Percentiles rank a stretch among this genome's conserved stretches.
Evolutionary conservation across 1,140 invertebrate species (phyloP).

Genomic region (Dendroctonus ponderosae): DNA sequence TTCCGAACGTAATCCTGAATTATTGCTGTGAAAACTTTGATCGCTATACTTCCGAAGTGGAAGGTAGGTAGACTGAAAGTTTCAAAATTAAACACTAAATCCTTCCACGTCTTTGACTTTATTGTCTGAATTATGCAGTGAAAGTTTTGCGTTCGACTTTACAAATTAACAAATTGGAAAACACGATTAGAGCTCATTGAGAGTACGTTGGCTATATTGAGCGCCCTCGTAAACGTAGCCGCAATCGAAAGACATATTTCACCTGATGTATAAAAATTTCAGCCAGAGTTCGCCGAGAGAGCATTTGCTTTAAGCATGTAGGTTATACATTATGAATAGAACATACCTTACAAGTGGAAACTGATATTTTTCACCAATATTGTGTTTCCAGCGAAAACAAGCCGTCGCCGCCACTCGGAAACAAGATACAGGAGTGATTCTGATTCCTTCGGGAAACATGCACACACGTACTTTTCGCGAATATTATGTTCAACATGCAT

Average conservation of each 20-base stretch:
- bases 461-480: no score
- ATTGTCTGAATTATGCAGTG: neutral
- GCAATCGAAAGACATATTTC: no score
- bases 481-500: no score
- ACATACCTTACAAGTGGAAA: neutral
- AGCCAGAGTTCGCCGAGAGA: no score
- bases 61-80: constrained; percentile 4
- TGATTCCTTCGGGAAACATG: neutral
- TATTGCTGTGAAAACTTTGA: constrained; percentile 5
- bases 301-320: neutral
- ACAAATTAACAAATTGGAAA: no score
- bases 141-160: no score
- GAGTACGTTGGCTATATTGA: no score
- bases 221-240: no score
- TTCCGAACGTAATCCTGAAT: neutral
- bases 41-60: neutral
- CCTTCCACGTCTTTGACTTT: constrained; percentile 1
- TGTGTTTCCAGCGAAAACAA: constrained; percentile 1
- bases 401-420: neutral
- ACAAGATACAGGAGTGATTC: neutral
- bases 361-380: constrained; percentile 3
- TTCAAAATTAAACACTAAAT: constrained; percentile 8
- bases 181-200: no score
- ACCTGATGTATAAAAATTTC: no score
- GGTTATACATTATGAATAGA: constrained; percentile 2